Conservation (phyloP, 2,797 vertebrate species). For the Sciaenops ocellatus region DNA sequence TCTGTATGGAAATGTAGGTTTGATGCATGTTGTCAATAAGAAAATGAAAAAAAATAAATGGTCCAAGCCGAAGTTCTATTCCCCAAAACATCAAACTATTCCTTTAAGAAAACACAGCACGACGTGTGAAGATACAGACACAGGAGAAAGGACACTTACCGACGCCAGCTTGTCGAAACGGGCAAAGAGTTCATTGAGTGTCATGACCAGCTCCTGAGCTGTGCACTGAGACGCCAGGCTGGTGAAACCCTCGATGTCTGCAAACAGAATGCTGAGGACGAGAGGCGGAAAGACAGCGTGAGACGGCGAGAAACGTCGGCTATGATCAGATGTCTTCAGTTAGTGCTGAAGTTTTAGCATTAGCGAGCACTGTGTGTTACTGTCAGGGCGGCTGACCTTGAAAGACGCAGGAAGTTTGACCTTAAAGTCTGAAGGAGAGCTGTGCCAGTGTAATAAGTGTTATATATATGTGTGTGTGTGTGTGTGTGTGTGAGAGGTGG, state of each 20-base stretch:
- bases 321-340: background rate
- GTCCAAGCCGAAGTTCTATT: too few relatives aligned
- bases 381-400: conserved; percentile 45
- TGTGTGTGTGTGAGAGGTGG: conserved; percentile 5
- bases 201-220: conserved; percentile 98
- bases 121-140: background rate
- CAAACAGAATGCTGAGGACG: conserved; percentile 92
- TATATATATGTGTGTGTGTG: conserved; percentile 4
- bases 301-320: background rate
- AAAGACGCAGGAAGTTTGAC: conserved; percentile 51
- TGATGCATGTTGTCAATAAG: too few relatives aligned
- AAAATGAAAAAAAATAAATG: too few relatives aligned
- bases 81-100: too few relatives aligned
- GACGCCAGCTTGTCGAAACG: conserved; percentile 97
- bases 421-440: conserved; percentile 55
- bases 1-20: too few relatives aligned
- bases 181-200: conserved; percentile 96
- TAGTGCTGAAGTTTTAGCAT: conserved; percentile 10
- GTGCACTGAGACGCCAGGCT: conserved; percentile 97
- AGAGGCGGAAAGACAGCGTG: background rate
- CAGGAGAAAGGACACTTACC: conserved; percentile 76
- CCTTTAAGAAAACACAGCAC: background rate
- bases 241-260: conserved; percentile 98
- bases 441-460: conserved; percentile 3
- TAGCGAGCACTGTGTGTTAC: background rate